phyloP scores from a whole-genome alignment of 1,140 invertebrate genomes.

The Andricus grossulariae region DNA sequence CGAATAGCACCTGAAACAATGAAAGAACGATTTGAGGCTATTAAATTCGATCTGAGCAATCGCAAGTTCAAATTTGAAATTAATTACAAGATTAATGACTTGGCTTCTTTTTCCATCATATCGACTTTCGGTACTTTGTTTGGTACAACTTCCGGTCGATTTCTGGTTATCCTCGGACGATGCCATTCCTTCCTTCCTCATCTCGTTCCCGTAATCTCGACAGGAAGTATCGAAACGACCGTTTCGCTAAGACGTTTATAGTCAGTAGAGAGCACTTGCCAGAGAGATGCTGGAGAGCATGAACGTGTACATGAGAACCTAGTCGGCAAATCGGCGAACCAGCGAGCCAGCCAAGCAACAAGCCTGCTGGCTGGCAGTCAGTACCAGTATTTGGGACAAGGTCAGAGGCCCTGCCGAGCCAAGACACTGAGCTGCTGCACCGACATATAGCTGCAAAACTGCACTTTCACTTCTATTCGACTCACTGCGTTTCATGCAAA shows the following conservation, averaged over 20 bases:
- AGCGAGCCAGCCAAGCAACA: constrained; percentile 54
- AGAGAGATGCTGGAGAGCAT: constrained; percentile 36
- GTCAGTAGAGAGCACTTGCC: constrained; percentile 39
- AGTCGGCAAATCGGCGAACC: constrained; percentile 59
- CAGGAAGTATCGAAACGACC: constrained; percentile 54
- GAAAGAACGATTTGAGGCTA: too few relatives aligned
- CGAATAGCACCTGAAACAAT: too few relatives aligned
- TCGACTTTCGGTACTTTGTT: too few relatives aligned
- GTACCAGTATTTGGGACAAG: constrained; percentile 75
- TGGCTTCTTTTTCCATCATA: not conserved
- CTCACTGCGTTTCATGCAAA: constrained; percentile 61
- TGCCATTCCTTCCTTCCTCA: constrained; percentile 51
- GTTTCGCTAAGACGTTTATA: constrained; percentile 54
- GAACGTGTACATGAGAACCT: constrained; percentile 46
- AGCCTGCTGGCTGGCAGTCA: constrained; percentile 49
- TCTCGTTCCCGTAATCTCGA: constrained; percentile 51
- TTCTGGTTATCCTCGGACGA: constrained; percentile 45
- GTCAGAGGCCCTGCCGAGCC: constrained; percentile 67
- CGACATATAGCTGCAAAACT: constrained; percentile 53
- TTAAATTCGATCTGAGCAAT: too few relatives aligned
- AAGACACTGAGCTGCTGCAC: constrained; percentile 59
- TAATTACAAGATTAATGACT: not conserved
- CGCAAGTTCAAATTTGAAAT: too few relatives aligned
- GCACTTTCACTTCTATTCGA: constrained; percentile 71
- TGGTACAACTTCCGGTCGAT: constrained; percentile 40